Evolutionary conservation across 2,113 vertebrate genomes (phyloP), one percentile per base, ranked within the genome.

Genomic region (Ammodytes marinus): DNA sequence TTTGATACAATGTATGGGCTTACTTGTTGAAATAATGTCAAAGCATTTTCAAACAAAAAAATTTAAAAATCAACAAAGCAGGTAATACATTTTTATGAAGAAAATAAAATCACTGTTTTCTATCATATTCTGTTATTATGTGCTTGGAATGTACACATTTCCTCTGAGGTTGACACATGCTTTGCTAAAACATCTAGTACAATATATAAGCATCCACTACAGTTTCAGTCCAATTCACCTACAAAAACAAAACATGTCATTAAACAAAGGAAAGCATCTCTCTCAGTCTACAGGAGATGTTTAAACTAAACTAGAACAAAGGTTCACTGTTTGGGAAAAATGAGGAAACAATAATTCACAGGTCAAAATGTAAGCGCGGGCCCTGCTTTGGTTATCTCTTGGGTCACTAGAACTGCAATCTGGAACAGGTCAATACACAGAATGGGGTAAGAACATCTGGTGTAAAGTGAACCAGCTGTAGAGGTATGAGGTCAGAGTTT

Each of bases 401-500:
- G 55, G 79, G 75, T 83, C 61, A 49, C 46, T 69, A 6, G 50
- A 75, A 83, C 47, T 61, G 75, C 60, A 55, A 77, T 75, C 39
- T 74, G 65, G 47, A 46, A 63, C 77, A 75, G 69, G 82, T 87
- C 86, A 88, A 8, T 43, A 27, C 77, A 80, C 80, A 86, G 61
- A 74, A 66, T 17, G 0, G 71, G 84, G 43, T 65, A 40, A 59
- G 66, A 86, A 79, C 88, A 88, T 93, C 83, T 89, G 90, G 86
- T 76, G 47, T 87, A 84, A 86, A 91, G 74, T 64, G 67, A 89
- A 78, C 73, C 85, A 86, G 60, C 73, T 87, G 65, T 81, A 88
- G 85, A 84, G 89, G 63, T 69, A 58, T 77, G 69, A 91, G 91
- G 90, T 89, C 89, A 85, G 45, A 89, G 91, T 80, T 85, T 43